A percentile compares a stretch with the other conserved stretches of the same genome.
phyloP scores from a whole-genome alignment of 1,140 invertebrate species.

The Pachypsylla venusta region DNA sequence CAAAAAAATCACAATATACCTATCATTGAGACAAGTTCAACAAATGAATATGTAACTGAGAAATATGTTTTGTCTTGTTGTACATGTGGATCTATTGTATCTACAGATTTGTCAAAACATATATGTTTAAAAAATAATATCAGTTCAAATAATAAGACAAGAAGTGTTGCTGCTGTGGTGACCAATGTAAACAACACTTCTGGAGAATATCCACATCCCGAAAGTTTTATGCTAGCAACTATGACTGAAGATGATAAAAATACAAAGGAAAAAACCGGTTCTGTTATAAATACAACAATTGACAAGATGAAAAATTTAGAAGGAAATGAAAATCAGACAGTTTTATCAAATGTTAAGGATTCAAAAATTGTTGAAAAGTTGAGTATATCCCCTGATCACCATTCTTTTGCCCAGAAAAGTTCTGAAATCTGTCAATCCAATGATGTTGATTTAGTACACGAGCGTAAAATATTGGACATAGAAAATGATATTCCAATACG shows the following conservation, averaged over 20 bases:
- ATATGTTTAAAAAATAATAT: conserved; percentile 42
- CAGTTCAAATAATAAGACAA: background rate
- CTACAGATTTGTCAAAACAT: conserved; percentile 51
- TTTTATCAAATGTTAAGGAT: too few relatives aligned
- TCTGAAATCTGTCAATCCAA: too few relatives aligned
- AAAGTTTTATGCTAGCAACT: background rate
- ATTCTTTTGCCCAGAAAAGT: too few relatives aligned
- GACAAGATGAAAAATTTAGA: too few relatives aligned
- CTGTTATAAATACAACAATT: too few relatives aligned
- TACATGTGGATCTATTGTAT: conserved; percentile 52
- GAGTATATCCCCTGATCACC: too few relatives aligned
- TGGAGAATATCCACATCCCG: background rate
- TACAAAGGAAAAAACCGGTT: too few relatives aligned
- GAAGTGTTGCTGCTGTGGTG: background rate
- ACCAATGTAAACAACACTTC: background rate
- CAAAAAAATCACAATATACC: conserved; percentile 51
- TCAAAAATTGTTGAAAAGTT: too few relatives aligned
- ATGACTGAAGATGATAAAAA: background rate
- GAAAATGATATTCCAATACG: too few relatives aligned
- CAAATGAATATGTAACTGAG: conserved; percentile 44
- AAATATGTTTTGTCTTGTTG: conserved; percentile 60
- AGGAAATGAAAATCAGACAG: too few relatives aligned
- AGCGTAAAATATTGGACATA: too few relatives aligned
- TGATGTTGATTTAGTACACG: too few relatives aligned
- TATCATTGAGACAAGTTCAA: conserved; percentile 37